Percentiles rank a stretch among this genome's conserved stretches.
Conservation (phyloP, 1,140 invertebrate species). For the Platyscapa corneri region DNA sequence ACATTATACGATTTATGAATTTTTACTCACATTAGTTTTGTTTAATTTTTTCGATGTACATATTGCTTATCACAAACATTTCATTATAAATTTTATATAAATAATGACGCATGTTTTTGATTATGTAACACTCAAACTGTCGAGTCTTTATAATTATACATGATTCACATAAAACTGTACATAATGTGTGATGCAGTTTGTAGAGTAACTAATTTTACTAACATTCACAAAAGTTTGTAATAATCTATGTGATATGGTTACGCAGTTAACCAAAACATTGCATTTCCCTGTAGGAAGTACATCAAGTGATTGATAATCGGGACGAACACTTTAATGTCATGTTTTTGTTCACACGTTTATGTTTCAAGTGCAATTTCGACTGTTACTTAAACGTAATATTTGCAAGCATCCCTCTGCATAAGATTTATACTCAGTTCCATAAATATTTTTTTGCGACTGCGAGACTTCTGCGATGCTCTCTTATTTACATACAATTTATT, state of each 20-base stretch:
- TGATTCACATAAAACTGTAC: slow-evolving; percentile 34
- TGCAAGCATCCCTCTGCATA: slow-evolving; percentile 32
- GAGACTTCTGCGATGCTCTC: slow-evolving; percentile 38
- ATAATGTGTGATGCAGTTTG: background rate
- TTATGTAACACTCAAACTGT: slow-evolving; percentile 10
- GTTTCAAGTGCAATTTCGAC: slow-evolving; percentile 28
- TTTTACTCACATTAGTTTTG: background rate
- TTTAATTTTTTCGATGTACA: background rate
- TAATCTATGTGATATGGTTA: background rate
- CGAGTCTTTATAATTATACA: background rate
- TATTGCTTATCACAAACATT: slow-evolving; percentile 2
- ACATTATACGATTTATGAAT: slow-evolving; percentile 6
- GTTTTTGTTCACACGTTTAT: slow-evolving; percentile 32
- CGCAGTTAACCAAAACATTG: background rate
- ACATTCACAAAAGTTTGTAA: background rate
- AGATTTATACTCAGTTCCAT: slow-evolving; percentile 12
- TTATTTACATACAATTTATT: slow-evolving; percentile 19
- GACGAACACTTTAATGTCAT: slow-evolving; percentile 30
- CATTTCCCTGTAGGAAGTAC: background rate
- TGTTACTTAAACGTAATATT: slow-evolving; percentile 37
- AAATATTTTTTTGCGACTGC: slow-evolving; percentile 41
- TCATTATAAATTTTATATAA: background rate
- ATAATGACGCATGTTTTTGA: slow-evolving; percentile 4
- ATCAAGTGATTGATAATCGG: slow-evolving; percentile 26
- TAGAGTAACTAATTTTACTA: slow-evolving; percentile 29